Base-by-base conservation (phyloP, 2,888 invertebrate genomes). In the Mechanitis mazaeus region DNA sequence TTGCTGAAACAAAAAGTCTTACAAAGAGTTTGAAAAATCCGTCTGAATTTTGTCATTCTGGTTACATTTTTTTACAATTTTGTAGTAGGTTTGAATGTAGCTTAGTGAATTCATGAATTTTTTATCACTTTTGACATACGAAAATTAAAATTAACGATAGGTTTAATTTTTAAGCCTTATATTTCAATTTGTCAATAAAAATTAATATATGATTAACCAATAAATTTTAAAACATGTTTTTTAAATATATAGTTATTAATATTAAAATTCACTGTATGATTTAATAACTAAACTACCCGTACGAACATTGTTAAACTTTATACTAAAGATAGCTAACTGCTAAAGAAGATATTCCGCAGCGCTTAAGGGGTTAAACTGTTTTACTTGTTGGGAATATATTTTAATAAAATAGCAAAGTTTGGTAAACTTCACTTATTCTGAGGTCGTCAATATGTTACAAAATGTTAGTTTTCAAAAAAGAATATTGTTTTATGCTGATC, bases 1-100 rank as follows among this genome's bases (percentile, higher is more conserved):
- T 80, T 78, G 78, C 75, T 70, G 67, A 68, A 65, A 74, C 75
- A 75, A 72, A 70, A 66, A 61, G 69, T 61, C 68, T 67, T 70
- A 67, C 67, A 68, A 64, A 64, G 74, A 78, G 78, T 77, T 82
- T 70, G 65, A 65, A 63, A 66, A 68, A 57, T 53, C 5, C 35
- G 45, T 56, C 60, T 45, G 53, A 20, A 53, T 59, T 59, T 54
- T 45, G 54, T 33, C 46, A 45, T 12, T 50, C 45, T 54, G 60
- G 47, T 56, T 54, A 47, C 45, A 45, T 5, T 20, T 54, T 55
- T 60, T 60, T 55, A 55, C 20, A 33, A 55, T 20, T 53, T 60
- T 56, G 54, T 46, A 35, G 45, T 31, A 56, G 53, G 56, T 56
- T 56, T 47, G 20, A 45, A 56, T 56, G 56, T 60, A 45, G 60